Evolutionary conservation across 2,888 invertebrate species (phyloP).

Genomic region (Fragum whitleyi): DNA sequence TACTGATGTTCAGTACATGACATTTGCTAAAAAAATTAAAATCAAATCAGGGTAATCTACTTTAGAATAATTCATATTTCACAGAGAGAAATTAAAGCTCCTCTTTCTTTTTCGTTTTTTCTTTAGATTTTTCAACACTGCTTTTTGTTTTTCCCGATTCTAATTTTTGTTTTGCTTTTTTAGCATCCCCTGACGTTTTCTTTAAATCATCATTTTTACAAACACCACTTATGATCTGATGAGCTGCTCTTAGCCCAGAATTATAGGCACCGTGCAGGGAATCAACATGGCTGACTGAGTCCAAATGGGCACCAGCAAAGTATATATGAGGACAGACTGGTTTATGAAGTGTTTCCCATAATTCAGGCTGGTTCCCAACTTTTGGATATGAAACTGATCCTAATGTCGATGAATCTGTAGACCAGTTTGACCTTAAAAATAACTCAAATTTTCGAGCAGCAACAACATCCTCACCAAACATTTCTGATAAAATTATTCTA

Average conservation of each 20-base stretch:
- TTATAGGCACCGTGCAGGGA: constrained; percentile 76
- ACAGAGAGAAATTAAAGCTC: constrained; percentile 7
- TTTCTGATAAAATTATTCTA: constrained; percentile 63
- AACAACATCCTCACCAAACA: constrained; percentile 73
- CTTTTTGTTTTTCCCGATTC: constrained; percentile 5
- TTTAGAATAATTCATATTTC: too few species aligned
- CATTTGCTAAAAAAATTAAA: too few species aligned
- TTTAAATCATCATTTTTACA: constrained; percentile 42
- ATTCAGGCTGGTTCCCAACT: constrained; percentile 66
- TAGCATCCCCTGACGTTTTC: constrained; percentile 22
- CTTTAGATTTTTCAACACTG: neutral
- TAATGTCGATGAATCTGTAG: constrained; percentile 63
- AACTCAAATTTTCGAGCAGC: constrained; percentile 65
- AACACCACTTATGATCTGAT: constrained; percentile 63
- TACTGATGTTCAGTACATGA: too few species aligned
- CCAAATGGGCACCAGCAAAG: constrained; percentile 78
- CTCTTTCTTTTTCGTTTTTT: constrained; percentile 12
- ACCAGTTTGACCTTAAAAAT: constrained; percentile 76
- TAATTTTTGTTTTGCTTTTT: neutral
- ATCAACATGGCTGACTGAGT: constrained; percentile 65
- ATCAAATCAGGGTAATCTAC: too few species aligned
- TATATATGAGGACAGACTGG: constrained; percentile 78
- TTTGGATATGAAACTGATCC: constrained; percentile 72
- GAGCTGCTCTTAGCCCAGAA: constrained; percentile 72
- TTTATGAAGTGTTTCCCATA: constrained; percentile 68